Conservation (phyloP, 1,140 invertebrate genomes). For the Neodiprion lecontei region DNA sequence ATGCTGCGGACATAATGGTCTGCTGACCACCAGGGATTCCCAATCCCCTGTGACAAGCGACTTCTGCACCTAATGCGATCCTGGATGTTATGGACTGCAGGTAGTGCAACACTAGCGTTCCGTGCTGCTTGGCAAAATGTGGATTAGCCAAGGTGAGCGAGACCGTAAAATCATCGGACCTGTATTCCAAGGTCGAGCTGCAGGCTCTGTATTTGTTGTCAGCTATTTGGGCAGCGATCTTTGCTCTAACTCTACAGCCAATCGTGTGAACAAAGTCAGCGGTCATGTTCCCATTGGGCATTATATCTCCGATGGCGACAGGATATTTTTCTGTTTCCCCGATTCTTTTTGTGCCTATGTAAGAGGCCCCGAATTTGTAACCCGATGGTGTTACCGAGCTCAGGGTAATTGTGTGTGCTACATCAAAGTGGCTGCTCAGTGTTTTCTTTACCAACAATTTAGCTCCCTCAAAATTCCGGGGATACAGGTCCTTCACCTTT, state of each 20-base stretch:
- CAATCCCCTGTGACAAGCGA: constrained; percentile 73
- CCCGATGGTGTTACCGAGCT: constrained; percentile 71
- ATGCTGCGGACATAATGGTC: constrained; percentile 70
- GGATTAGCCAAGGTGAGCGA: constrained; percentile 73
- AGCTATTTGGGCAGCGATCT: constrained; percentile 74
- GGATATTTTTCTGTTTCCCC: constrained; percentile 72
- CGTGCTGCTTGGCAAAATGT: constrained; percentile 68
- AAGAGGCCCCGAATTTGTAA: constrained; percentile 83
- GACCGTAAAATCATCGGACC: constrained; percentile 69
- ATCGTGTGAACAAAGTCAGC: constrained; percentile 79
- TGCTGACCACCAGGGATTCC: constrained; percentile 71
- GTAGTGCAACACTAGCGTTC: constrained; percentile 73
- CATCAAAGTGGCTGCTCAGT: constrained; percentile 80
- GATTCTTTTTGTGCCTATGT: constrained; percentile 70
- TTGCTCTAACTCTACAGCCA: constrained; percentile 66
- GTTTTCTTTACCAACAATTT: constrained; percentile 76
- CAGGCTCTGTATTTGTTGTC: constrained; percentile 66
- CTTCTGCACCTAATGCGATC: constrained; percentile 75
- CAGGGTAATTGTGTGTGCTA: constrained; percentile 72
- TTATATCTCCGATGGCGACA: constrained; percentile 76
- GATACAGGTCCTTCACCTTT: constrained; percentile 69
- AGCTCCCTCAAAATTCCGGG: constrained; percentile 79
- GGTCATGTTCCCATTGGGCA: constrained; percentile 77
- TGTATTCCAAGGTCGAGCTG: constrained; percentile 69
- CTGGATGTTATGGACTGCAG: constrained; percentile 72